Percentiles rank a stretch among this genome's conserved stretches.
Conservation (phyloP, 2,113 vertebrate species). For the Sialia sialis region DNA sequence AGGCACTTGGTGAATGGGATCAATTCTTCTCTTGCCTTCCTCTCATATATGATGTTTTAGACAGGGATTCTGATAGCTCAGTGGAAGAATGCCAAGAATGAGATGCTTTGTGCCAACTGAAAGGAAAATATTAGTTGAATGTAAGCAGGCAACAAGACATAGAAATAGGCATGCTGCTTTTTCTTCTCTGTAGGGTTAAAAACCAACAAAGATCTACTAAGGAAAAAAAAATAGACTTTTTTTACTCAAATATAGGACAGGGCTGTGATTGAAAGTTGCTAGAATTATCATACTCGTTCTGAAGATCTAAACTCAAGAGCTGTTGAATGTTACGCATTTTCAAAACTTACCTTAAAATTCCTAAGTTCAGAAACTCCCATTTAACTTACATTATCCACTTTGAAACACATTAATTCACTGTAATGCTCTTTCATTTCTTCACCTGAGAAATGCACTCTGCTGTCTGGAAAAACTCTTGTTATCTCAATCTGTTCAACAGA, state of each 20-base stretch:
- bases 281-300: background rate
- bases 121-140: background rate
- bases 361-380: background rate
- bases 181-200: background rate
- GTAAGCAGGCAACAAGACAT: background rate
- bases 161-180: background rate
- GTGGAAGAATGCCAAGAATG: background rate
- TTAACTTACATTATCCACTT: background rate
- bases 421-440: background rate
- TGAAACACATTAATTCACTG: background rate
- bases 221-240: no score
- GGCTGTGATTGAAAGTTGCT: background rate
- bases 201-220: background rate
- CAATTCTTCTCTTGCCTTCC: background rate
- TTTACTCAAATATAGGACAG: background rate
- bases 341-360: background rate
- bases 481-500: conserved; percentile 1
- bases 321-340: background rate
- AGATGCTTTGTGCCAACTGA: background rate
- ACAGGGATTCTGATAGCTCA: background rate
- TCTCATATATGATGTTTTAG: background rate
- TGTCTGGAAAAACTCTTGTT: background rate
- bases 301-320: background rate
- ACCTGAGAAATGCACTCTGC: background rate
- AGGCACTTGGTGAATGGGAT: background rate